Base-by-base conservation (phyloP, 2,888 invertebrate genomes). In the Labia minor region DNA sequence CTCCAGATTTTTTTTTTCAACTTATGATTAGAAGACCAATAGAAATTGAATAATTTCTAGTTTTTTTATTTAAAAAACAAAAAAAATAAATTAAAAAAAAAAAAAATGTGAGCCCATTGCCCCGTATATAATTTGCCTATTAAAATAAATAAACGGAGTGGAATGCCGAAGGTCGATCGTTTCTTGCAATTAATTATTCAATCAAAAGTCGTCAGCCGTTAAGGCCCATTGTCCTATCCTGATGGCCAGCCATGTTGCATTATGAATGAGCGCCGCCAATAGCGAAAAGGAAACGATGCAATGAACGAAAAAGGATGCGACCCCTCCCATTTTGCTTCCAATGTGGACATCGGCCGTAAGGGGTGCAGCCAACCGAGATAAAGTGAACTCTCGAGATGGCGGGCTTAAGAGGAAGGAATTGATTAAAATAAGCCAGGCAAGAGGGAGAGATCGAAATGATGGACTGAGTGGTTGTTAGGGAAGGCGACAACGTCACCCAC, bases 121-220 rank as follows among this genome's bases (percentile, higher is more conserved):
- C 26, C 4, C 26, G 26, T 26, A 26, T 26, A 26, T 26, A 26
- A 26, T 26, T 26, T 26, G 4, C 26, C 26, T 8, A 49, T 49
- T 49, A 49, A 49, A 49, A 49, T 49, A 49, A 49, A 49, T 49
- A 49, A 49, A 49, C 49, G 49, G 16, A 49, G 49, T 49, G 49
- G 49, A 49, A 49, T 49, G 14, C 49, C 49, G 49, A 16, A 11
- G 49, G n/a, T 49, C 49, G 14, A 11, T 49, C 49, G 49, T 14
- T 49, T 16, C 16, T 49, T 49, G 8, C 49, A 49, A 49, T 49
- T 49, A 49, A 49, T 49, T 49, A 49, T 49, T 49, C 49, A 49
- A 49, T 49, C 49, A 49, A 49, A 49, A 4, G 49, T 49, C 49
- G 49, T 49, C 49, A 49, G 49, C 49, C 49, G 49, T 49, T 49